Percentiles rank a stretch among this genome's conserved stretches.
phyloP scores from a whole-genome alignment of 2,113 vertebrate genomes.

The Drymodes brunneopygia region DNA sequence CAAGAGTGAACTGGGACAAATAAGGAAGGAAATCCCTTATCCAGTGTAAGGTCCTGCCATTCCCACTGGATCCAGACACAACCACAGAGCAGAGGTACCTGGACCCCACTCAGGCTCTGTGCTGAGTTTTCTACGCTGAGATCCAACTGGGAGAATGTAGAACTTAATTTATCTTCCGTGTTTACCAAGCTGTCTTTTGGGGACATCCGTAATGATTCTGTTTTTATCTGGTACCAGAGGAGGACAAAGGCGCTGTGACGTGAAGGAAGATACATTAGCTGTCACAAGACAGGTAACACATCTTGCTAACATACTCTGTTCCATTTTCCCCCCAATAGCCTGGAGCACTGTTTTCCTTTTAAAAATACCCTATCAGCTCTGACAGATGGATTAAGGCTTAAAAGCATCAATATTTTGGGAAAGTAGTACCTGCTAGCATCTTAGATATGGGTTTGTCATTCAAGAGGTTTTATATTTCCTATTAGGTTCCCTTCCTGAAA shows the following conservation, averaged over 20 bases:
- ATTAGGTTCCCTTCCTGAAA: conserved; percentile 11
- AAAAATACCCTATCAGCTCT: conserved; percentile 46
- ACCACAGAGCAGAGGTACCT: not conserved
- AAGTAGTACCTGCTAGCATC: conserved; percentile 32
- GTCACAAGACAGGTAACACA: conserved; percentile 45
- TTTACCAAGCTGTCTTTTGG: conserved; percentile 44
- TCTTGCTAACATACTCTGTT: conserved; percentile 52
- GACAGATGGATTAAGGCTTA: conserved; percentile 59
- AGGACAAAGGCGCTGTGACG: conserved; percentile 5
- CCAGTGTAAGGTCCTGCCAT: not conserved
- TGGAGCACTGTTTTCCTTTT: conserved; percentile 44
- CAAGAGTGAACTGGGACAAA: not conserved
- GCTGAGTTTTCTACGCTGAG: not conserved
- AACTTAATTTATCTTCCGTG: conserved; percentile 27
- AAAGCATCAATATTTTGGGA: conserved; percentile 53
- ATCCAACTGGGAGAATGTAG: not conserved
- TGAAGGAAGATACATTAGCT: conserved; percentile 53
- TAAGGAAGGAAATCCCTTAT: not conserved
- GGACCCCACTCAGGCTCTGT: not conserved
- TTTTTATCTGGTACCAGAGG: conserved; percentile 42
- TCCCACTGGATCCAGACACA: not conserved
- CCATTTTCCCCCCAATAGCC: conserved; percentile 5
- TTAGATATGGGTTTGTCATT: conserved; percentile 29
- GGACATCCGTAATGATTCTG: conserved; percentile 50
- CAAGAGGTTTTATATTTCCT: conserved; percentile 31